These are phyloP conservation scores for Urocynchramus pylzowi DNA, from an alignment of 2,113 vertebrate species.

Conservation along the genomic window DNA sequence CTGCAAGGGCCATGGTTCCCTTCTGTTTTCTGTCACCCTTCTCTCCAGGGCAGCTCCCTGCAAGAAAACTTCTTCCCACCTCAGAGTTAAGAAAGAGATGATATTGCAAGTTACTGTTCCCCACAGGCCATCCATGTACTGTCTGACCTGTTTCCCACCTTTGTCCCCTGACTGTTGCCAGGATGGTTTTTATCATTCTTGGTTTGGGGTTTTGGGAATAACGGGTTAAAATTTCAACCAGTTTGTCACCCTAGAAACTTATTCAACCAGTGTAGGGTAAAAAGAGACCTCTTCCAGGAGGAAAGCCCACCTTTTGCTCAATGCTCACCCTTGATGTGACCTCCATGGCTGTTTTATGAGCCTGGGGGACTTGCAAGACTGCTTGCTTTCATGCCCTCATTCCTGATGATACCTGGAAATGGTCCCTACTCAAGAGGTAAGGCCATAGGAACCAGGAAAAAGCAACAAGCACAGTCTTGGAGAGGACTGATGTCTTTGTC, in stretches of 20 bases:
- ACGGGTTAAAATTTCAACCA: background rate
- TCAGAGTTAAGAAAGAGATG: background rate
- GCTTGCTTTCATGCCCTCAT: background rate
- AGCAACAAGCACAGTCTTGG: background rate
- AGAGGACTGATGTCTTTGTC: background rate
- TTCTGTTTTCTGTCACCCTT: background rate
- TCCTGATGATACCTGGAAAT: background rate
- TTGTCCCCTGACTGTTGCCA: background rate
- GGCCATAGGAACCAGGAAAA: background rate
- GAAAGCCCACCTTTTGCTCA: background rate
- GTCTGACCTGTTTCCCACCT: fast-evolving
- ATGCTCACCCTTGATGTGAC: background rate
- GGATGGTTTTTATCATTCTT: background rate
- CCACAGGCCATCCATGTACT: background rate
- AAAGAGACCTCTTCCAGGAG: background rate
- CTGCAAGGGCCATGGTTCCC: fast-evolving
- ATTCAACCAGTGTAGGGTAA: background rate
- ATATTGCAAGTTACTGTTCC: background rate
- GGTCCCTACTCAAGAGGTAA: background rate
- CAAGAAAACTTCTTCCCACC: background rate
- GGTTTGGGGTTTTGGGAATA: background rate
- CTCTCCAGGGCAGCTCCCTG: background rate
- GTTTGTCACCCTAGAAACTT: background rate
- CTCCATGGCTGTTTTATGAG: background rate
- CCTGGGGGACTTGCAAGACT: no score